Evolutionary conservation across 2,888 invertebrate genomes (phyloP).

Genomic region (Andrena camellia): DNA sequence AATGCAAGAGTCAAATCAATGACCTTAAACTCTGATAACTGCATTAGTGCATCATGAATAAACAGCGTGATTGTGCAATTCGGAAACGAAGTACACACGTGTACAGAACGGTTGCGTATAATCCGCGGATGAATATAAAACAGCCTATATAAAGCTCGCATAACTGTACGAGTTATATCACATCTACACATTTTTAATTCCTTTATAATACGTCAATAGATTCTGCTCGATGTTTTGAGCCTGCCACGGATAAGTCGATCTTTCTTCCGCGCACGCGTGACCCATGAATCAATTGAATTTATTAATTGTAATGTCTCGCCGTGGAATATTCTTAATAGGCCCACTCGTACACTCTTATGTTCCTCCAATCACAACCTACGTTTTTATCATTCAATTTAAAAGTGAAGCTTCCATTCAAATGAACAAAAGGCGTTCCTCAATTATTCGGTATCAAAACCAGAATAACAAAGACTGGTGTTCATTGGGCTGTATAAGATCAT

Average conservation of each 20-base stretch:
- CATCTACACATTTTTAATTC: conserved; percentile 29
- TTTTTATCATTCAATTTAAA: too few species aligned
- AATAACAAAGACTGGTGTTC: too few species aligned
- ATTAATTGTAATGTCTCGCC: not conserved
- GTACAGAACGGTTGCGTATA: not conserved
- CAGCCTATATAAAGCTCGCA: not conserved
- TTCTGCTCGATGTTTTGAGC: not conserved
- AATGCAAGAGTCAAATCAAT: conserved; percentile 21
- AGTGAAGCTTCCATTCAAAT: too few species aligned
- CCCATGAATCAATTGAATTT: not conserved
- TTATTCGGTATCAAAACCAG: too few species aligned
- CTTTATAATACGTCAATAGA: conserved; percentile 3
- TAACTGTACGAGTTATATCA: not conserved
- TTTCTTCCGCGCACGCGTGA: not conserved
- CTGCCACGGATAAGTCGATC: not conserved
- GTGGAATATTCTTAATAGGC: not conserved
- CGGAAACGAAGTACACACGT: not conserved
- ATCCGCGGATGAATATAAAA: not conserved
- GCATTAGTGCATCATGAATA: conserved; percentile 36
- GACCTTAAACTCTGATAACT: conserved; percentile 39
- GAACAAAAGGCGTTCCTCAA: too few species aligned
- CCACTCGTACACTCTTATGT: not conserved
- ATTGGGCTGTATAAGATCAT: too few species aligned
- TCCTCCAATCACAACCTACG: too few species aligned
- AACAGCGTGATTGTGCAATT: conserved; percentile 12